phyloP scores from a whole-genome alignment of 2,888 invertebrate species.

The Rosalia funebris region DNA sequence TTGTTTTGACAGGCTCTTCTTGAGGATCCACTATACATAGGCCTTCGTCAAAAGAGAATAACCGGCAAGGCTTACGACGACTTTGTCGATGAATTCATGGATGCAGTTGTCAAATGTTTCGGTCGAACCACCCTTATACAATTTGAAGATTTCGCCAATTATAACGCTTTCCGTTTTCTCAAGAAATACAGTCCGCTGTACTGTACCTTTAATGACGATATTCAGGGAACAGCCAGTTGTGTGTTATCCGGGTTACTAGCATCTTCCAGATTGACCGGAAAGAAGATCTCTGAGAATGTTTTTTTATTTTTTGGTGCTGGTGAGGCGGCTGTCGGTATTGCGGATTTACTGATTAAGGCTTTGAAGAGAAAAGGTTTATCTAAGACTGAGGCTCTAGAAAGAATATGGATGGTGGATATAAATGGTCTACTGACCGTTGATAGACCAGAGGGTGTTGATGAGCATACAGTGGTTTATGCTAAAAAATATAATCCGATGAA shows the following conservation, averaged over 20 bases:
- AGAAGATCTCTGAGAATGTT: slow-evolving; percentile 85
- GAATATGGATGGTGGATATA: slow-evolving; percentile 96
- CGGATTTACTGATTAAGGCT: slow-evolving; percentile 87
- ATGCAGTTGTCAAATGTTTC: slow-evolving; percentile 86
- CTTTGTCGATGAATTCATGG: slow-evolving; percentile 97
- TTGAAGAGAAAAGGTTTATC: slow-evolving; percentile 67
- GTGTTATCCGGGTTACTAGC: slow-evolving; percentile 93
- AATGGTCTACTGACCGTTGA: slow-evolving; percentile 85
- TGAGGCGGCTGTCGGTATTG: slow-evolving; percentile 67
- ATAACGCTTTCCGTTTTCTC: slow-evolving; percentile 93
- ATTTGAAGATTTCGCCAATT: slow-evolving; percentile 94
- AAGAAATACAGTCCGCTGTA: slow-evolving; percentile 90
- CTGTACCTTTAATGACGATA: slow-evolving; percentile 99
- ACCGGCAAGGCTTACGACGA: slow-evolving; percentile 90
- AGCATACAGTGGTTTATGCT: slow-evolving; percentile 77
- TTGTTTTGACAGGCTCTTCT: slow-evolving; percentile 72
- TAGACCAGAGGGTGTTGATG: slow-evolving; percentile 71
- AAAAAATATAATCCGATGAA: slow-evolving; percentile 83
- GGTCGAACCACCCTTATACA: slow-evolving; percentile 87
- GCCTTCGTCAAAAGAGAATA: slow-evolving; percentile 85
- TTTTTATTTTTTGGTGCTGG: slow-evolving; percentile 93
- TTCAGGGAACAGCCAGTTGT: slow-evolving; percentile 85
- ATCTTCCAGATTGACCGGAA: slow-evolving; percentile 76
- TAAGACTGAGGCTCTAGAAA: slow-evolving; percentile 78
- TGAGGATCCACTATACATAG: slow-evolving; percentile 95